phyloP scores from a whole-genome alignment of 2,888 invertebrate species.

The Pedicia rivosa region DNA sequence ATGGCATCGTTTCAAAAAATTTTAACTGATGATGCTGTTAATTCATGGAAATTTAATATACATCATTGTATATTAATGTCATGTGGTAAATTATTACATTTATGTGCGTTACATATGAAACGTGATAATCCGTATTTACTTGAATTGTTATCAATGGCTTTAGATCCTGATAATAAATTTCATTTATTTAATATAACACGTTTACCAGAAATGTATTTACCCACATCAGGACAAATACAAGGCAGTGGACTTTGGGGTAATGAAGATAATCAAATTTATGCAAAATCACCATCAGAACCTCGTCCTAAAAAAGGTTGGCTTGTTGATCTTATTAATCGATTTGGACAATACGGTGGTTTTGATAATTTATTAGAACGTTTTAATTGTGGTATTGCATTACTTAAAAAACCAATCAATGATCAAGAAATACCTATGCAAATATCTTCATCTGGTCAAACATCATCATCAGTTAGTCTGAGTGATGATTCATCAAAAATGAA shows the following conservation, averaged over 20 bases:
- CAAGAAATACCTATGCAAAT: slow-evolving; percentile 25
- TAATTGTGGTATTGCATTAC: slow-evolving; percentile 48
- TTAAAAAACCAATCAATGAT: slow-evolving; percentile 36
- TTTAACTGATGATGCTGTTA: slow-evolving; percentile 92
- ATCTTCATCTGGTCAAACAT: slow-evolving; percentile 8
- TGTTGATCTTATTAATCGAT: slow-evolving; percentile 88
- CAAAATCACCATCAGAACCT: slow-evolving; percentile 50
- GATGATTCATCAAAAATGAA: slow-evolving; percentile 14
- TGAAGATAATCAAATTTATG: slow-evolving; percentile 47
- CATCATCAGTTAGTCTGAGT: slow-evolving; percentile 12
- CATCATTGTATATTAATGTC: slow-evolving; percentile 90
- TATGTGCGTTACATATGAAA: slow-evolving; percentile 79
- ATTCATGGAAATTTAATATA: slow-evolving; percentile 95
- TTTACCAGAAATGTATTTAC: slow-evolving; percentile 24
- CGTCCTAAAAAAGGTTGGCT: slow-evolving; percentile 88
- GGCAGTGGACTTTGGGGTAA: slow-evolving; percentile 31
- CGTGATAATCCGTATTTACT: slow-evolving; percentile 85
- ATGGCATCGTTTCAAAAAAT: slow-evolving; percentile 93
- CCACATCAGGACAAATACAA: not conserved
- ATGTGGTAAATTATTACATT: slow-evolving; percentile 79
- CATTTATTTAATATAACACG: slow-evolving; percentile 31
- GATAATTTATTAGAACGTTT: slow-evolving; percentile 70
- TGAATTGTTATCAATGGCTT: slow-evolving; percentile 80
- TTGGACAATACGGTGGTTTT: slow-evolving; percentile 83
- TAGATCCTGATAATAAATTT: slow-evolving; percentile 92